Evolutionary conservation across 2,888 invertebrate species (phyloP).

Genomic region (Drosophila putrida): DNA sequence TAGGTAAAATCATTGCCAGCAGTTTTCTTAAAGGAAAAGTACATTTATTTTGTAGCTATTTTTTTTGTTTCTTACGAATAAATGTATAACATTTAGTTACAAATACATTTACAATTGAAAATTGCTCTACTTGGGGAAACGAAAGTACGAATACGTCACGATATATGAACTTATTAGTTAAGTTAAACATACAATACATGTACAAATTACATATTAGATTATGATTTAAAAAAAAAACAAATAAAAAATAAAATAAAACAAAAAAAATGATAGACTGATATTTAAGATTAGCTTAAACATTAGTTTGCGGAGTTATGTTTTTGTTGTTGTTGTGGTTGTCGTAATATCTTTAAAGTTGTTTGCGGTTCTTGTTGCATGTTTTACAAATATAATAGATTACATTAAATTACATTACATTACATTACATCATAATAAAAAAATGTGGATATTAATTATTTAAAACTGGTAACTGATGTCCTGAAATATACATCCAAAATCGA

Average conservation of each 20-base stretch:
- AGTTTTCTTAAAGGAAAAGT: slow-evolving; percentile 76
- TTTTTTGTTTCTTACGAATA: slow-evolving; percentile 70
- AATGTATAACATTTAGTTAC: slow-evolving; percentile 81
- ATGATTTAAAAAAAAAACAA: slow-evolving; percentile 20
- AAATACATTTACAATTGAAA: slow-evolving; percentile 80
- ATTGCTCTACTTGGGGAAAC: slow-evolving; percentile 73
- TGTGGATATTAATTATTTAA: slow-evolving; percentile 51
- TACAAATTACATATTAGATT: slow-evolving; percentile 31
- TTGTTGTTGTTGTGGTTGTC: slow-evolving; percentile 16
- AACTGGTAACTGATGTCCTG: slow-evolving; percentile 66
- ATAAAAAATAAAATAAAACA: slow-evolving; percentile 2
- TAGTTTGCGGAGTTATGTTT: slow-evolving; percentile 8
- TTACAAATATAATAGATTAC: slow-evolving; percentile 46
- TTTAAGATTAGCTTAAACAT: slow-evolving; percentile 47
- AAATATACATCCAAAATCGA: slow-evolving; percentile 75
- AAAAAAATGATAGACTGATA: slow-evolving; percentile 26
- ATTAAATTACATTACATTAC: slow-evolving; percentile 55
- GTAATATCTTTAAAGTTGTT: slow-evolving; percentile 45
- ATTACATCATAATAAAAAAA: slow-evolving; percentile 59
- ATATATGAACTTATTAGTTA: slow-evolving; percentile 58
- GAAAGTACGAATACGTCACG: slow-evolving; percentile 55
- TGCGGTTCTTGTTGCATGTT: slow-evolving; percentile 14
- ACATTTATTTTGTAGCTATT: slow-evolving; percentile 80
- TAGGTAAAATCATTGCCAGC: background rate
- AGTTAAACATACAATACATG: slow-evolving; percentile 49